phyloP scores from a whole-genome alignment of 2,113 vertebrate species.

The Actenoides lindsayi region DNA sequence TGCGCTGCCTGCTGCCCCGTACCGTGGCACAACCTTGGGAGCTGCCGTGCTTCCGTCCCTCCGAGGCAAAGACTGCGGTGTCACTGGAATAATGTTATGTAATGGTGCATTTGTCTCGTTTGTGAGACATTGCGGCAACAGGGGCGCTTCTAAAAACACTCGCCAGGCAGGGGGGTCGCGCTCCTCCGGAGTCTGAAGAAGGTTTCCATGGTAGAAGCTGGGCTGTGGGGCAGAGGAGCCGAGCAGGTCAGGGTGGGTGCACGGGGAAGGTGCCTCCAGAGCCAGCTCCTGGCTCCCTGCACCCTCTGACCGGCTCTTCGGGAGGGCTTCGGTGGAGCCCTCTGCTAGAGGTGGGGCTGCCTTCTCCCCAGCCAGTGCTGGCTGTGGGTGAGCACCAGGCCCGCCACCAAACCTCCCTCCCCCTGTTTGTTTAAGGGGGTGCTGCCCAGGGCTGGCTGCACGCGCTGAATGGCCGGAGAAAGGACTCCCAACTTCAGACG shows the following conservation, averaged over 20 bases:
- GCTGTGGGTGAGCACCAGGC: neutral
- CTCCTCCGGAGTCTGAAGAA: neutral
- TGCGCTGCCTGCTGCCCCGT: neutral
- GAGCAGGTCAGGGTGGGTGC: neutral
- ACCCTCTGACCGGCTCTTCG: rapidly evolving
- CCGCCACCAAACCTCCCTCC: neutral
- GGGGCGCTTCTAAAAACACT: neutral
- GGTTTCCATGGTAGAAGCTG: neutral
- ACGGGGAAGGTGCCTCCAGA: neutral
- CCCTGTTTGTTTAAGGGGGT: rapidly evolving
- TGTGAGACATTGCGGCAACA: neutral
- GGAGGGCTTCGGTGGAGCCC: neutral
- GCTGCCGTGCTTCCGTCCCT: neutral
- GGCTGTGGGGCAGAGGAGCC: neutral
- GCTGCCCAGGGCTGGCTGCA: neutral
- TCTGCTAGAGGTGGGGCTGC: neutral
- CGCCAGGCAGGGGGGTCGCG: rapidly evolving
- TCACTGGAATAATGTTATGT: neutral
- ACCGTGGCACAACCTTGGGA: rapidly evolving
- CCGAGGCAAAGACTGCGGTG: neutral
- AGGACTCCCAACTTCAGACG: neutral
- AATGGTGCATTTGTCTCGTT: neutral
- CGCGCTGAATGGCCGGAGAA: neutral
- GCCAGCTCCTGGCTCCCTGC: neutral
- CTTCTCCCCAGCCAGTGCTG: rapidly evolving